Base-by-base conservation (phyloP, 2,797 vertebrate species). In the Acipenser ruthenus region DNA sequence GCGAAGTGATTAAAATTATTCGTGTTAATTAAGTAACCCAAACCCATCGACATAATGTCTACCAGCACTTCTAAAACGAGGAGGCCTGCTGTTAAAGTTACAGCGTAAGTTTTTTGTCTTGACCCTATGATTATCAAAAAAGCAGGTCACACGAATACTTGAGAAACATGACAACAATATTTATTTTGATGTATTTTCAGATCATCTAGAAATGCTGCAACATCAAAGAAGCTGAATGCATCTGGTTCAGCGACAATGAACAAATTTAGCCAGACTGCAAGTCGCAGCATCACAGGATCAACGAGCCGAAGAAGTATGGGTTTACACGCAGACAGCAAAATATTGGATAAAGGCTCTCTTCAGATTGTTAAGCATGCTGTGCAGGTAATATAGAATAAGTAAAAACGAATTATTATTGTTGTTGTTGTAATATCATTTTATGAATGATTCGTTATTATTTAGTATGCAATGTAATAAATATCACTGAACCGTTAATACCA, bases 101-200 rank as follows among this genome's bases (percentile, higher is more conserved):
- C 74, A 8, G 72, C 73, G 87, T 89, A 78, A 84, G 85, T 82
- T 12, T 0, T 37, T 37, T n/a, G 53, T n/a, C 5, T 37, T 37
- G 37, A 37, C 37, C 37, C 37, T 37, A 37, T 37, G 37, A 37
- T 37, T 37, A 37, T 10, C 6, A 55, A 55, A 55, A 55, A 37
- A 55, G n/a, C 9, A 55, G 53, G 53, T 55, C 53, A 10, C 53
- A n/a, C 53, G 53, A n/a, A 37, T 37, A 37, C 37, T 5, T 37
- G 3, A 37, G 37, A 37, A 37, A 37, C 37, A 37, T 37, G 37
- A 4, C 37, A 37, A 37, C 37, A 37, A 37, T 37, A 37, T 37
- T 37, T 4, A 0, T 37, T 37, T 37, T 37, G 37, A 37, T 37
- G 37, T 37, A 37, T 37, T 37, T 37, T 37, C 37, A 37, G 37